Evolutionary conservation across 2,797 vertebrate species (phyloP).

Genomic region (Enteromius treurensis): DNA sequence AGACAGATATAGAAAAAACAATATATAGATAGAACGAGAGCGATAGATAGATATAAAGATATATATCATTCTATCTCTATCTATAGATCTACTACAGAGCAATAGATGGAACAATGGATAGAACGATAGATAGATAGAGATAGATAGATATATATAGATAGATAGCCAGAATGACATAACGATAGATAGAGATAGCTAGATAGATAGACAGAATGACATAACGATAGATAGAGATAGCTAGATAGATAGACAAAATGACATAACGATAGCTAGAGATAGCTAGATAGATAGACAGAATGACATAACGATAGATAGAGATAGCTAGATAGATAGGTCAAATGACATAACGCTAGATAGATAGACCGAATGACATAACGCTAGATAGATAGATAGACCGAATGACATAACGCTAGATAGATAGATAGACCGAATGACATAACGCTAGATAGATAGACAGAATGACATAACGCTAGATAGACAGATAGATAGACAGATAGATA

Average conservation of each 20-base stretch:
- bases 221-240: background rate
- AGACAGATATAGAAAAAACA: background rate
- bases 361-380: no score
- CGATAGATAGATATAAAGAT: background rate
- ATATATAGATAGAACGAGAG: no score
- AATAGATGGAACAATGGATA: no score
- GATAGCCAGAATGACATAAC: background rate
- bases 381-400: background rate
- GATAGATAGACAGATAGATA: background rate
- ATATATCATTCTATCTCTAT: no score
- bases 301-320: background rate
- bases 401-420: background rate
- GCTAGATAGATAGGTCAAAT: no score
- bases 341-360: background rate
- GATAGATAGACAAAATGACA: background rate
- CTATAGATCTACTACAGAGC: no score
- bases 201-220: background rate
- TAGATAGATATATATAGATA: background rate
- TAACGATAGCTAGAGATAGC: background rate
- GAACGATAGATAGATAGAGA: background rate
- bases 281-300: background rate
- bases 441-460: no score
- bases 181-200: background rate
- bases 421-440: no score
- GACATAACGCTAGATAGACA: background rate